A percentile compares a stretch with the other conserved stretches of the same genome.
Evolutionary conservation across 1,140 invertebrate genomes (phyloP).

Genomic region (Leptinotarsa defecta): DNA sequence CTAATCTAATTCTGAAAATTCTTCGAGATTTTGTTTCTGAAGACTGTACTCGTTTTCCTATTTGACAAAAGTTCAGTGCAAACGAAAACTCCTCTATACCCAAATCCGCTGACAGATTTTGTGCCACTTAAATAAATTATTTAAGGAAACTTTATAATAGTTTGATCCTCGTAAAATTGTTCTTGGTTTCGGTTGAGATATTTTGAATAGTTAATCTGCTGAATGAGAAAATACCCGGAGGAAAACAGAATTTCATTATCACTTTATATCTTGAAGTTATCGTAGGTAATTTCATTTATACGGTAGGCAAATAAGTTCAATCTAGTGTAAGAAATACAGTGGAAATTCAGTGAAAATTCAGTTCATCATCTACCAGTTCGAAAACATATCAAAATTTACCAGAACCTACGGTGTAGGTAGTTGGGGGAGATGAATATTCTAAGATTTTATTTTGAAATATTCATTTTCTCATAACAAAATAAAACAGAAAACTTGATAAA

Average conservation of each 20-base stretch:
- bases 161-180: slow-evolving; percentile 10
- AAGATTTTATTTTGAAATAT: too few relatives aligned
- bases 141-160: slow-evolving; percentile 14
- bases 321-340: too few relatives aligned
- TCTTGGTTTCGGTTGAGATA: slow-evolving; percentile 20
- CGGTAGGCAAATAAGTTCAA: not conserved
- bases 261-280: slow-evolving; percentile 4
- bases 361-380: too few relatives aligned
- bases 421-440: too few relatives aligned
- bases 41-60: not conserved
- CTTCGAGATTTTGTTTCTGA: not conserved
- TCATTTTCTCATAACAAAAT: too few relatives aligned
- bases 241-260: slow-evolving; percentile 12
- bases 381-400: too few relatives aligned
- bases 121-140: slow-evolving; percentile 18
- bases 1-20: not conserved
- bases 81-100: not conserved
- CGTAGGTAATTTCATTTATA: not conserved
- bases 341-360: too few relatives aligned
- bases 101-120: slow-evolving; percentile 8
- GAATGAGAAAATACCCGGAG: slow-evolving; percentile 20
- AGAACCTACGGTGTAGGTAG: too few relatives aligned
- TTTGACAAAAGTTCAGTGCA: not conserved
- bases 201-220: slow-evolving; percentile 20
- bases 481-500: too few relatives aligned